These are phyloP conservation scores for Xylota segnis DNA, from an alignment of 2,888 invertebrate species.

Conservation along the genomic window DNA sequence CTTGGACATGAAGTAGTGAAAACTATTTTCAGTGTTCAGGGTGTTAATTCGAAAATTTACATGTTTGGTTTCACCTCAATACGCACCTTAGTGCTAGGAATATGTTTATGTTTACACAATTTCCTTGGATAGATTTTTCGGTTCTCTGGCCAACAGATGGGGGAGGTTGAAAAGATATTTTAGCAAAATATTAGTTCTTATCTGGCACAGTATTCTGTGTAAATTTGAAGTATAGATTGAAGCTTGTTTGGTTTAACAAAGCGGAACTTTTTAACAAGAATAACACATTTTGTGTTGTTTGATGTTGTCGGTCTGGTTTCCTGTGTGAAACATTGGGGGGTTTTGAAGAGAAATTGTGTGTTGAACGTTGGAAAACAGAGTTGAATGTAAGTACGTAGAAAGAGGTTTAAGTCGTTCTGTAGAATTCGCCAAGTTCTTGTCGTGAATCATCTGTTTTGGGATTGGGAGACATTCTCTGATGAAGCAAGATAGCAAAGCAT, in stretches of 20 bases:
- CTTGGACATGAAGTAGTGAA: slow-evolving; percentile 12
- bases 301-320: slow-evolving; percentile 2
- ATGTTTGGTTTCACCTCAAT: slow-evolving; percentile 32
- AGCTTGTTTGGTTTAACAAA: slow-evolving; percentile 37
- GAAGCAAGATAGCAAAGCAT: too few relatives aligned
- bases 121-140: slow-evolving; percentile 34
- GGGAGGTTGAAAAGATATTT: slow-evolving; percentile 48
- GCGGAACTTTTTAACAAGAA: slow-evolving; percentile 36
- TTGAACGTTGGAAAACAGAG: too few relatives aligned
- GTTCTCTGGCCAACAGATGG: slow-evolving; percentile 54
- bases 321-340: not conserved
- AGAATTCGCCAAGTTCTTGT: too few relatives aligned
- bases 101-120: slow-evolving; percentile 53
- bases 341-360: too few relatives aligned
- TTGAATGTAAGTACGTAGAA: too few relatives aligned
- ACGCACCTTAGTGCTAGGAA: slow-evolving; percentile 37
- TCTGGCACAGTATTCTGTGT: slow-evolving; percentile 12
- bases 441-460: too few relatives aligned
- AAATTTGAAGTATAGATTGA: not conserved
- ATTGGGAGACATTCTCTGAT: too few relatives aligned
- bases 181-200: slow-evolving; percentile 60
- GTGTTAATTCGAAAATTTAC: slow-evolving; percentile 41
- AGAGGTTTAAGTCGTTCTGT: too few relatives aligned
- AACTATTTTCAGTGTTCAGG: slow-evolving; percentile 43
- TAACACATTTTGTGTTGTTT: slow-evolving; percentile 10